A percentile compares a stretch with the other conserved stretches of the same genome.
Evolutionary conservation across 1,140 invertebrate species (phyloP).

Genomic region (Pseudomyrmex concolor): DNA sequence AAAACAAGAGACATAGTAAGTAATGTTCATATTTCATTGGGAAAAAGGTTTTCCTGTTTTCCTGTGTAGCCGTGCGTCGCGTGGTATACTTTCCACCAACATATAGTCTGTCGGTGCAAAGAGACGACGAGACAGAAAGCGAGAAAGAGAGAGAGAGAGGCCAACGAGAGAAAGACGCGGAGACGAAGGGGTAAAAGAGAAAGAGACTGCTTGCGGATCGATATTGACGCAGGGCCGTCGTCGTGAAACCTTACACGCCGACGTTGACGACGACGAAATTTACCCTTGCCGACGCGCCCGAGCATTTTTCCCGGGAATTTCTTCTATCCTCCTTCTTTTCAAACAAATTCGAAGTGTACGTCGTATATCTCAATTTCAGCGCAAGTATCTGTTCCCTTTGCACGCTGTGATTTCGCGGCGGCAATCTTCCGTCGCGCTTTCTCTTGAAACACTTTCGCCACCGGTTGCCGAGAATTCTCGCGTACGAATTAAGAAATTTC

Average conservation of each 20-base stretch:
- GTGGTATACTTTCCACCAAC: constrained; percentile 44
- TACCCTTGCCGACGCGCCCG: constrained; percentile 18
- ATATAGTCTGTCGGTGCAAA: constrained; percentile 55
- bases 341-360: constrained; percentile 14
- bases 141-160: not conserved
- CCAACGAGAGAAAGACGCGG: constrained; percentile 49
- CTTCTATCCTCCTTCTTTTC: not conserved
- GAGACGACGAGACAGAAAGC: constrained; percentile 64
- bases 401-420: not conserved
- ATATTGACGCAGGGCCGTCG: constrained; percentile 67
- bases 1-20: constrained; percentile 24
- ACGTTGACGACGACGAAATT: constrained; percentile 56
- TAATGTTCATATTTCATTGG: constrained; percentile 42
- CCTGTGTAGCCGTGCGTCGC: constrained; percentile 6
- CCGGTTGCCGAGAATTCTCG: not conserved
- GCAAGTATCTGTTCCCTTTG: not conserved
- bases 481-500: not conserved
- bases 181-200: constrained; percentile 55
- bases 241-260: constrained; percentile 65
- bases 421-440: not conserved
- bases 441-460: not conserved
- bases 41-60: constrained; percentile 36
- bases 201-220: constrained; percentile 54
- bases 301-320: not conserved
- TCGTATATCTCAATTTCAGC: constrained; percentile 14